Base-by-base conservation (phyloP, 2,888 invertebrate species). In the Euproctis similis region DNA sequence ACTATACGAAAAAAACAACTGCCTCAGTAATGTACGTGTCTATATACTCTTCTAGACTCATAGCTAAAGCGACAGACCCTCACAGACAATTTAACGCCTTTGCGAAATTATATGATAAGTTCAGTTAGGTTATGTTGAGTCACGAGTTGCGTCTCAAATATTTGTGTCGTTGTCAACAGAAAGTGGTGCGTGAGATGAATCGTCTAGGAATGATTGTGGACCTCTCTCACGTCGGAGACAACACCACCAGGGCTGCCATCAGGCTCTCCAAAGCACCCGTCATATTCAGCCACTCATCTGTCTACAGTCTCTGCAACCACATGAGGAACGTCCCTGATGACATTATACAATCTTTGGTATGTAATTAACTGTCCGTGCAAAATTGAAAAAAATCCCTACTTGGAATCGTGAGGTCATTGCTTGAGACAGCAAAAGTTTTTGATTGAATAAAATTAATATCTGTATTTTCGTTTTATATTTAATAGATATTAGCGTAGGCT, bases 151-250 rank as follows among this genome's bases (percentile, higher is more conserved):
- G 6, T 6, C 6, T 4, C 6, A 14, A 30, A 25, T 10, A 7
- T 23, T 26, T n/a, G n/a, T n/a, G n/a, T n/a, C n/a, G n/a, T 39
- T 65, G 62, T 59, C 49, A 30, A 44, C 81, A 89, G 89, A 88
- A 87, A 74, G 88, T 92, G 34, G 88, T 92, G 2, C 86, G 85
- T 34, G 92, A 93, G 72, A 92, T 93, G 92, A 93, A 93, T 71
- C 87, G 92, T 0, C 80, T 92, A 9, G 92, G 93, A 1, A 92
- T 93, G 92, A 70, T 93, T 53, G 88, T 93, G 27, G 92, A 93
- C 56, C 66, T 91, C 45, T 89, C 90, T 0, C 91, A 92, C 67
- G 92, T 91, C 7, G 89, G 91, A 0, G 87, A 88, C 31, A 86
- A 87, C 44, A 90, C 91, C 2, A 91, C 91, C 81, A 63, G 87